phyloP scores from a whole-genome alignment of 2,888 invertebrate genomes.

The Cantharis flavilabris region DNA sequence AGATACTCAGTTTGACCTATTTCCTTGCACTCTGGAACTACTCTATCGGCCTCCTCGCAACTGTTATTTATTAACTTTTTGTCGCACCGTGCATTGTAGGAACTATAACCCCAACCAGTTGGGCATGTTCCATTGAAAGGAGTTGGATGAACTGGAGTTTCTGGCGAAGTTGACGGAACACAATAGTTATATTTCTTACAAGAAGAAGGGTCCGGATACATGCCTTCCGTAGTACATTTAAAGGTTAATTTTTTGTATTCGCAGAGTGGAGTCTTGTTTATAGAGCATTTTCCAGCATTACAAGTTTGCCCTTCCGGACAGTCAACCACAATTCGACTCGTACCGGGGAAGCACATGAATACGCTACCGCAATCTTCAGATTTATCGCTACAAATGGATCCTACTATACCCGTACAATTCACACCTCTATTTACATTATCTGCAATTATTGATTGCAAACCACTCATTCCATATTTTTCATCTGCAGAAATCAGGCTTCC shows the following conservation, averaged over 20 bases:
- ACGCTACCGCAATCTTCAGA: not conserved
- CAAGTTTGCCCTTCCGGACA: not conserved
- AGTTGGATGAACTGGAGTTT: not conserved
- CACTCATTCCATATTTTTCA: too few species aligned
- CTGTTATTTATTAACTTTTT: not conserved
- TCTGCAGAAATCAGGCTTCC: too few species aligned
- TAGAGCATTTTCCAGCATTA: not conserved
- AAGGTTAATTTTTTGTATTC: not conserved
- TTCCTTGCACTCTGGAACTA: not conserved
- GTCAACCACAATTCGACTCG: too few species aligned
- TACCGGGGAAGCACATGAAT: not conserved
- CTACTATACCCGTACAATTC: not conserved
- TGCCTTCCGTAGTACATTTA: not conserved
- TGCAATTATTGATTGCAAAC: too few species aligned
- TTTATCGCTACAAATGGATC: not conserved
- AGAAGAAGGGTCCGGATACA: slow-evolving; percentile 1
- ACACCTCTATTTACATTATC: not conserved
- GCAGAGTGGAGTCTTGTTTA: not conserved
- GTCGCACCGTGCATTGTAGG: not conserved
- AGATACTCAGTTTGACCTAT: not conserved
- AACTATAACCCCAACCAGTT: not conserved
- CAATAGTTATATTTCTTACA: slow-evolving; percentile 5
- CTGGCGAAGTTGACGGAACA: not conserved
- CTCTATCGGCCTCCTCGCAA: not conserved
- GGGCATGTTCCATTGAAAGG: not conserved